Evolutionary conservation across 2,888 invertebrate genomes (phyloP).

Genomic region (Trichacis sp.): DNA sequence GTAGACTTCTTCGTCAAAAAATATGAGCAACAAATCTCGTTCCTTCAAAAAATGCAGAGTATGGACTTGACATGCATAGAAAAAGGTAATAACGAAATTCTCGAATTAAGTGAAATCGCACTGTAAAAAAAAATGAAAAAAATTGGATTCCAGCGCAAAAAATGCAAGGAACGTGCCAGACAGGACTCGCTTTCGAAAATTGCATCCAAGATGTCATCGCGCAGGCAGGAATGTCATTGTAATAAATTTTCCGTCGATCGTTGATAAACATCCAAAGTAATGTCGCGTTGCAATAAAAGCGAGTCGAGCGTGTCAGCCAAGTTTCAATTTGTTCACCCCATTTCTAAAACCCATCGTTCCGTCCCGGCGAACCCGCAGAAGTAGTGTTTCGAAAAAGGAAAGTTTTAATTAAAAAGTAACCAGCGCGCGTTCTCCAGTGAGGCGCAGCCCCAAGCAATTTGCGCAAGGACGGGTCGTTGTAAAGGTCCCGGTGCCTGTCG

Average conservation of each 20-base stretch:
- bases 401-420: constrained; percentile 58
- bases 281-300: background rate
- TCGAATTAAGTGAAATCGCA: too few species aligned
- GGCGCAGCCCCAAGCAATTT: constrained; percentile 37
- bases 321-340: background rate
- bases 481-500: constrained; percentile 14
- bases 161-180: background rate
- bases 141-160: background rate
- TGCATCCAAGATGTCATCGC: background rate
- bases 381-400: constrained; percentile 41
- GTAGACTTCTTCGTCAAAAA: background rate
- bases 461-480: constrained; percentile 12
- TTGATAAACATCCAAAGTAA: too few species aligned
- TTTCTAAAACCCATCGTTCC: background rate
- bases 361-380: constrained; percentile 1
- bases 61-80: background rate
- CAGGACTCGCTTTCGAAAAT: background rate
- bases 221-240: too few species aligned
- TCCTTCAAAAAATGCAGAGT: background rate
- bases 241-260: too few species aligned
- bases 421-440: constrained; percentile 33
- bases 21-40: background rate
- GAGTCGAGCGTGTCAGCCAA: background rate
- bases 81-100: too few species aligned
- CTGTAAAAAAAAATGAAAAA: background rate